These are phyloP conservation scores for Stichopus chloronotus DNA, from an alignment of 35 echinoderm and acorn worm species.

Conservation along the genomic window DNA sequence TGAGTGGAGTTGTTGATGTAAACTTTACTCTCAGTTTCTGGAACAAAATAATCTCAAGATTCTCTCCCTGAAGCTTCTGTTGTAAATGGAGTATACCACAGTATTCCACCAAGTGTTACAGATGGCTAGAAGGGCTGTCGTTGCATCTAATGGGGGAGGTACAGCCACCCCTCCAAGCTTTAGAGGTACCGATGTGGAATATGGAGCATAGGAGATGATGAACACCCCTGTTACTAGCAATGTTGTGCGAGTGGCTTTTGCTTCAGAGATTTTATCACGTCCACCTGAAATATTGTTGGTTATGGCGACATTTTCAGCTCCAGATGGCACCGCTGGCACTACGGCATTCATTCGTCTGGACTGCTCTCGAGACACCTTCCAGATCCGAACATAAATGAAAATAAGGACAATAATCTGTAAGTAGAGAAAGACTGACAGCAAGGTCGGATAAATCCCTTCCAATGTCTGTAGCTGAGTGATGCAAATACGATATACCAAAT, in stretches of 20 bases:
- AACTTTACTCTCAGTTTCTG: too few relatives aligned
- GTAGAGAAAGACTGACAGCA: constrained; percentile 38
- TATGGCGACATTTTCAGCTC: neutral
- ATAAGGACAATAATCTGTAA: constrained; percentile 33
- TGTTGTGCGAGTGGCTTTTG: constrained; percentile 30
- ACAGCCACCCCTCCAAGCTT: neutral
- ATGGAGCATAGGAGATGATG: constrained; percentile 34
- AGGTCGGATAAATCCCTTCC: neutral
- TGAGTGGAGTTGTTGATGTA: too few relatives aligned
- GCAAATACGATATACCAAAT: constrained; percentile 1
- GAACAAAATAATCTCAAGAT: neutral
- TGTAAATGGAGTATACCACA: constrained; percentile 35
- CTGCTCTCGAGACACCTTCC: constrained; percentile 21
- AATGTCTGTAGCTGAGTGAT: constrained; percentile 43
- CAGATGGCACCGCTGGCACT: neutral
- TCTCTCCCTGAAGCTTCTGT: constrained; percentile 31
- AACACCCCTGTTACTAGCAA: constrained; percentile 16
- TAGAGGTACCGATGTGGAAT: constrained; percentile 15
- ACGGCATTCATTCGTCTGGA: constrained; percentile 17
- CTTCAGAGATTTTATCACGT: neutral
- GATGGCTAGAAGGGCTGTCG: neutral
- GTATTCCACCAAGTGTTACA: constrained; percentile 63
- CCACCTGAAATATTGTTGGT: too few relatives aligned
- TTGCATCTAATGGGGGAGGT: neutral
- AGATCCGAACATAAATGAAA: constrained; percentile 8